Conservation (phyloP, 2,113 vertebrate species). For the human region DNA sequence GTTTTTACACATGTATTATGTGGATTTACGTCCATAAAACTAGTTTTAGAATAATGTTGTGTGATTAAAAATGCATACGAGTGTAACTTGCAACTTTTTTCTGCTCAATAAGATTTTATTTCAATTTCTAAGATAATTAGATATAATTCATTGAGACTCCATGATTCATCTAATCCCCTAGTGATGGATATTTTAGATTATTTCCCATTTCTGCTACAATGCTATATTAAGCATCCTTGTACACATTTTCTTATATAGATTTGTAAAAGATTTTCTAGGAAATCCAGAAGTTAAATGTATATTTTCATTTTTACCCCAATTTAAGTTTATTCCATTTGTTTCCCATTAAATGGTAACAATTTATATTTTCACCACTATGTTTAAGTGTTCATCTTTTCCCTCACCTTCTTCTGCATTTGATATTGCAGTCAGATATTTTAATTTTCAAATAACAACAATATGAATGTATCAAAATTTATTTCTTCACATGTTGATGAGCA, state of each 20-base stretch:
- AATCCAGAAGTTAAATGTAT: not conserved
- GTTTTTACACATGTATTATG: not conserved
- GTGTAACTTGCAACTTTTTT: not conserved
- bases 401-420: not conserved
- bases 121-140: conserved; percentile 3
- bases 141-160: not conserved
- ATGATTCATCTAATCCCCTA: not conserved
- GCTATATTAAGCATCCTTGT: not conserved
- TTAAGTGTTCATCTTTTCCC: not conserved
- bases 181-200: not conserved
- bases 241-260: not conserved
- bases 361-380: not conserved
- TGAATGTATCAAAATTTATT: not conserved
- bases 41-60: not conserved
- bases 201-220: not conserved
- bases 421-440: not conserved
- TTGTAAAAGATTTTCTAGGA: not conserved
- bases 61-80: not conserved
- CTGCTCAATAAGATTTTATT: not conserved
- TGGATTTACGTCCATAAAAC: not conserved
- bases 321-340: conserved; percentile 21
- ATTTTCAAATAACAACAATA: conserved; percentile 12
- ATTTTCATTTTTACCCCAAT: conserved; percentile 9
- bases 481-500: not conserved
- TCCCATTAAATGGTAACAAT: not conserved